Conservation (phyloP, 1,140 invertebrate species). For the Ceratosolen fusciceps region DNA sequence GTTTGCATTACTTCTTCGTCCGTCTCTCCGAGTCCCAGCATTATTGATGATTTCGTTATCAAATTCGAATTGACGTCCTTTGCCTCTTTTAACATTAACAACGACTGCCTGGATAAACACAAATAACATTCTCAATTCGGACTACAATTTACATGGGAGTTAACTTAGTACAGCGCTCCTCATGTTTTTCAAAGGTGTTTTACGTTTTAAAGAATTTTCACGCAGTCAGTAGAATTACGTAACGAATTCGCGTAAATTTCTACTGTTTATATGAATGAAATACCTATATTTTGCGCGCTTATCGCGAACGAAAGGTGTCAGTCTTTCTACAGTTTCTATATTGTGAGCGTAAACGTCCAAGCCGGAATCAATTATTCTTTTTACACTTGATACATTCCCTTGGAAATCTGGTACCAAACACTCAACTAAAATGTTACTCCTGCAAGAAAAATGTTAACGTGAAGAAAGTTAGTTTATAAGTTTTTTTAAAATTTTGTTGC, state of each 20-base stretch:
- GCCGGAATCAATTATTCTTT: conserved; percentile 84
- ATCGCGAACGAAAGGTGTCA: conserved; percentile 94
- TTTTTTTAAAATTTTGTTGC: conserved; percentile 24
- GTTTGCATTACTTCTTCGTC: conserved; percentile 92
- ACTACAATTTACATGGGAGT: no score
- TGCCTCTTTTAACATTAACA: conserved; percentile 85
- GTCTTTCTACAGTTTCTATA: conserved; percentile 92
- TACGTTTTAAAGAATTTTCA: no score
- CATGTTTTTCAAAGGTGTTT: no score
- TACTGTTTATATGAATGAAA: no score
- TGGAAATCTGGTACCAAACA: conserved; percentile 97
- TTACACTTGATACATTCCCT: conserved; percentile 84
- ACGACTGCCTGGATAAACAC: conserved; percentile 80
- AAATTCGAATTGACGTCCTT: conserved; percentile 85
- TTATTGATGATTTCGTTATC: conserved; percentile 98
- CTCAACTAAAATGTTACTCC: conserved; percentile 92
- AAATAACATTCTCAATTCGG: conserved; percentile 33
- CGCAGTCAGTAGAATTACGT: no score
- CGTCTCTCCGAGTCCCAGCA: conserved; percentile 97
- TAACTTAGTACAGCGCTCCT: no score
- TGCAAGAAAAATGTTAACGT: conserved; percentile 63
- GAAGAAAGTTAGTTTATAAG: conserved; percentile 15
- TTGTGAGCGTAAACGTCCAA: conserved; percentile 98
- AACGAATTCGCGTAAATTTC: no score
- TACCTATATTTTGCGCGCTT: conserved; percentile 82